phyloP scores from a whole-genome alignment of 2,888 invertebrate species.

The Erebia ligea region DNA sequence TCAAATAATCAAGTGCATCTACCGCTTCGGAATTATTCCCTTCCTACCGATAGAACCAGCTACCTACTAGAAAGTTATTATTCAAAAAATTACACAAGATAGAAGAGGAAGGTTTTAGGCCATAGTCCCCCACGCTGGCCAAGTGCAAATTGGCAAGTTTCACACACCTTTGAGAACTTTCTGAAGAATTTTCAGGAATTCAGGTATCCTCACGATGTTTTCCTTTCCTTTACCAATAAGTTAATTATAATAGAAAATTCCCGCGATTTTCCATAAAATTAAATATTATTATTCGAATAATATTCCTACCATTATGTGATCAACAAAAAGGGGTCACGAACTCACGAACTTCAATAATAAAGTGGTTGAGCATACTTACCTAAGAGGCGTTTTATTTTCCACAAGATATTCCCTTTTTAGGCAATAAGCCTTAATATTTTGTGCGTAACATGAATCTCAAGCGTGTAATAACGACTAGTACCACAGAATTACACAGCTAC shows the following conservation, averaged over 20 bases:
- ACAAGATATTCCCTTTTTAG: neutral
- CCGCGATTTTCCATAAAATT: no score
- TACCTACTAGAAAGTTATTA: no score
- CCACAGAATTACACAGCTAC: conserved; percentile 45
- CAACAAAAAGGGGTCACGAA: no score
- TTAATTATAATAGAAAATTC: neutral
- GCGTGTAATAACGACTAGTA: conserved; percentile 29
- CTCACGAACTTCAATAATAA: no score
- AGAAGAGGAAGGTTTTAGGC: neutral
- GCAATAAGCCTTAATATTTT: neutral
- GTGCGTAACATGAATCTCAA: conserved; percentile 4
- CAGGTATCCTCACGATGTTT: neutral
- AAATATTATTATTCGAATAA: no score
- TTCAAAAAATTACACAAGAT: no score
- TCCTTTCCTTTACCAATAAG: neutral
- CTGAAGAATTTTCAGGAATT: neutral
- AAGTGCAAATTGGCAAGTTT: neutral
- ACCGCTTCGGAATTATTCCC: no score
- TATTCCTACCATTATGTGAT: no score
- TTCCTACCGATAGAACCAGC: no score
- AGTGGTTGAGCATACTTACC: no score
- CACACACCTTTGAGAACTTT: neutral
- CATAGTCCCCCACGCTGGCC: neutral
- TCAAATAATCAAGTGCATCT: no score
- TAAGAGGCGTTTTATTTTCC: neutral